These are phyloP conservation scores for Sesamia inferens DNA, from an alignment of 2,888 invertebrate genomes.

Conservation along the genomic window DNA sequence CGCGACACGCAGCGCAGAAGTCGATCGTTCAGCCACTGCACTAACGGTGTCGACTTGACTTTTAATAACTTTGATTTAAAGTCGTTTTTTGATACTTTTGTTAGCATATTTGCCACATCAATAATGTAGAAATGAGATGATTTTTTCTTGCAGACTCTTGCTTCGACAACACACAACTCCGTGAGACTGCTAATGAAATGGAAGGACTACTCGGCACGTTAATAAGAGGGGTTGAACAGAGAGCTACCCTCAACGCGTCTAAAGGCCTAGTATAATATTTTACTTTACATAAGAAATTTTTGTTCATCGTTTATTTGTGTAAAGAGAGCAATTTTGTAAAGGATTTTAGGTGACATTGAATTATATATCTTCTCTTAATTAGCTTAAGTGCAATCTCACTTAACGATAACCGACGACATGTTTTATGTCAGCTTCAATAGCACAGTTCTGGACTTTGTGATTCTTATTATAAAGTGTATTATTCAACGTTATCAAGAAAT, in stretches of 20 bases:
- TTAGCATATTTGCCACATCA: neutral
- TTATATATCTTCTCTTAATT: neutral
- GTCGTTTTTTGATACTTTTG: neutral
- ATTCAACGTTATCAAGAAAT: neutral
- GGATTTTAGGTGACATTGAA: neutral
- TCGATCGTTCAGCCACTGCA: no score
- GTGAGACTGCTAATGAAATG: conserved; percentile 92
- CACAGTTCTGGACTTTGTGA: neutral
- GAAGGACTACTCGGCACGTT: conserved; percentile 92
- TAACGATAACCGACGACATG: neutral
- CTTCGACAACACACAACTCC: conserved; percentile 92
- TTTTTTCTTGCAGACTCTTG: conserved; percentile 79
- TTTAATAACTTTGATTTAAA: neutral
- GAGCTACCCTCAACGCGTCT: conserved; percentile 82
- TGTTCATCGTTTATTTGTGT: neutral
- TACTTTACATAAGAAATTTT: neutral
- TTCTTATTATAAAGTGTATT: neutral
- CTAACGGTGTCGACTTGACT: no score
- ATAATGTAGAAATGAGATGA: neutral
- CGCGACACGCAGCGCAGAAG: no score
- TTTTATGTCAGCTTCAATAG: neutral
- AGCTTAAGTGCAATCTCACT: neutral
- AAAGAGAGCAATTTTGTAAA: neutral
- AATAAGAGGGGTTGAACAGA: conserved; percentile 92
- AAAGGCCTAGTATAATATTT: conserved; percentile 67